A percentile compares a stretch with the other conserved stretches of the same genome.
Evolutionary conservation across 2,888 invertebrate genomes (phyloP).

Genomic region (Phyto melanocephala): DNA sequence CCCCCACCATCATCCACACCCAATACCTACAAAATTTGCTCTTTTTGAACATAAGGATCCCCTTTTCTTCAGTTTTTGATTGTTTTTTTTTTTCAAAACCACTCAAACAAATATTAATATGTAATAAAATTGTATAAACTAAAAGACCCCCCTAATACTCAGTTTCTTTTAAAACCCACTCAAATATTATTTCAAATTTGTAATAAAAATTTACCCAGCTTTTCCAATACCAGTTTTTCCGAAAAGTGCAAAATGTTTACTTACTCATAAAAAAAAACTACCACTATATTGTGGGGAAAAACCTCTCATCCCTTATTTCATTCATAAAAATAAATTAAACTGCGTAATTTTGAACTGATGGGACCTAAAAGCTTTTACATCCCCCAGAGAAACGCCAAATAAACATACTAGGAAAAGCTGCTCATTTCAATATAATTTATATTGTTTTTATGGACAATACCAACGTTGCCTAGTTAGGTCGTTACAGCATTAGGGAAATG

Average conservation of each 20-base stretch:
- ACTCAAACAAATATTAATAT: background rate
- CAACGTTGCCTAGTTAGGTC: conserved; percentile 51
- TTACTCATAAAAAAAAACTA: background rate
- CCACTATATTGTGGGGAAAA: background rate
- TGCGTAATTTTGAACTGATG: conserved; percentile 29
- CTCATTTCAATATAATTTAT: conserved; percentile 3
- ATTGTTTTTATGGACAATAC: conserved; percentile 38
- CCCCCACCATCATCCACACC: background rate
- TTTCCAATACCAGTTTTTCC: conserved; percentile 6
- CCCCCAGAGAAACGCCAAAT: background rate
- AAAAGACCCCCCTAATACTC: too few species aligned
- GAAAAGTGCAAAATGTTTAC: background rate
- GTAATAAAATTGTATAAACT: too few species aligned
- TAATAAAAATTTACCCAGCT: background rate
- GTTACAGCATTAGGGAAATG: conserved; percentile 19
- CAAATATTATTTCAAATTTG: background rate
- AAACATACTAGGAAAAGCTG: background rate
- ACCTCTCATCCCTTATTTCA: conserved; percentile 41
- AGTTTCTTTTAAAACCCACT: background rate
- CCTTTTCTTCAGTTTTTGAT: background rate
- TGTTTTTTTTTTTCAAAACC: background rate
- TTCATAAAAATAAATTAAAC: conserved; percentile 11
- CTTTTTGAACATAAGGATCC: background rate
- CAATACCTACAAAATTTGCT: background rate
- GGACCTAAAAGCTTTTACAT: conserved; percentile 26